Percentiles rank a stretch among this genome's conserved stretches.
Conservation (phyloP, 2,888 invertebrate species). For the Abrostola tripartita region DNA sequence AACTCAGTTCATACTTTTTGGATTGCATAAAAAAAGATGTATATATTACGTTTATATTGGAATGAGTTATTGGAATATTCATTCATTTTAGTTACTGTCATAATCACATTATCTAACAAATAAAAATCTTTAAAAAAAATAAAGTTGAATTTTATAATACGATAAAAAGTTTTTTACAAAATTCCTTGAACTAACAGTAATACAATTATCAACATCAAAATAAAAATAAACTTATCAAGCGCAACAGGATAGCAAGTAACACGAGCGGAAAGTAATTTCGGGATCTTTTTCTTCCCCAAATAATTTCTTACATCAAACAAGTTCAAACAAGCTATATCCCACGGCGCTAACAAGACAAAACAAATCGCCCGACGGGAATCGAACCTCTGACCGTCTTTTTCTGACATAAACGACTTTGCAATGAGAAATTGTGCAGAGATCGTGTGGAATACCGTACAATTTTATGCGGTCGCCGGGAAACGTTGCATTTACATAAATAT, state of each 20-base stretch:
- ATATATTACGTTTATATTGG: not conserved
- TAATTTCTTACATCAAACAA: slow-evolving; percentile 43
- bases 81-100: not conserved
- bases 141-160: not conserved
- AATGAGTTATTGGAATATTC: not conserved
- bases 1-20: not conserved
- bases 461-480: slow-evolving; percentile 68
- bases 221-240: not conserved
- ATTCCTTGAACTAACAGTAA: not conserved
- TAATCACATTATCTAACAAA: not conserved
- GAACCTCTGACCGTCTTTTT: slow-evolving; percentile 48
- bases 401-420: slow-evolving; percentile 62
- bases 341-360: slow-evolving; percentile 49
- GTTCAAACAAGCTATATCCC: slow-evolving; percentile 38
- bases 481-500: slow-evolving; percentile 80
- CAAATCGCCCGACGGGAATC: slow-evolving; percentile 51
- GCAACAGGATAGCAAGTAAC: not conserved
- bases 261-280: slow-evolving; percentile 24
- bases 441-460: slow-evolving; percentile 66
- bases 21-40: not conserved
- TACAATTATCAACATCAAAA: not conserved
- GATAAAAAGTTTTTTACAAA: not conserved
- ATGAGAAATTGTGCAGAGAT: slow-evolving; percentile 67
- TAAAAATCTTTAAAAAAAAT: not conserved
- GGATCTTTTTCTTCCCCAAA: slow-evolving; percentile 17